Evolutionary conservation across 1,140 invertebrate genomes (phyloP).

Genomic region (Euura saliciscinereae): DNA sequence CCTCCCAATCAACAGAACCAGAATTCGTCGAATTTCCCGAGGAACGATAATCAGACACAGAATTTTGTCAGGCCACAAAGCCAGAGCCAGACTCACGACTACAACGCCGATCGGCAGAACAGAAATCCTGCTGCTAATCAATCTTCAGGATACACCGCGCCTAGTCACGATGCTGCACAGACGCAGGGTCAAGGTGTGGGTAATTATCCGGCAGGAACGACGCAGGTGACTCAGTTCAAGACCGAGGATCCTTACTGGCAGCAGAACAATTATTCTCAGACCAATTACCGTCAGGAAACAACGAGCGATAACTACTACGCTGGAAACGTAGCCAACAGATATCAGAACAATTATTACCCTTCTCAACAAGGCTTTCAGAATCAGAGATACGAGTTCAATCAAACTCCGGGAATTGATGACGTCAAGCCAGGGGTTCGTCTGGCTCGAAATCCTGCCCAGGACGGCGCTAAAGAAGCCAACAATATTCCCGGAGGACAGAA

Average conservation of each 20-base stretch:
- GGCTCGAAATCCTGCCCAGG: conserved; percentile 27
- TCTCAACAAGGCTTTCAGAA: conserved; percentile 50
- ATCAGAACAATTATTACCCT: conserved; percentile 49
- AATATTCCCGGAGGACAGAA: conserved; percentile 25
- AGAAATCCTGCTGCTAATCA: conserved; percentile 32
- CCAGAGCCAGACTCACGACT: conserved; percentile 42
- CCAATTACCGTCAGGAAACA: conserved; percentile 39
- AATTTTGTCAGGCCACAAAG: conserved; percentile 22
- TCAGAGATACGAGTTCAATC: conserved; percentile 41
- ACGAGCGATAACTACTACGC: conserved; percentile 50
- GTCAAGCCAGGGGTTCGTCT: conserved; percentile 30
- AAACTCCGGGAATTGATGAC: conserved; percentile 24
- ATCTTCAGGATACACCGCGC: conserved; percentile 31
- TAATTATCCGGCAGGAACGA: conserved; percentile 35
- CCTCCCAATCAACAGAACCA: conserved; percentile 30
- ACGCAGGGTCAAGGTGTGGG: conserved; percentile 31
- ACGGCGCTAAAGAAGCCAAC: conserved; percentile 35
- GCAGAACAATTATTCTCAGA: conserved; percentile 50
- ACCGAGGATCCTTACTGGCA: conserved; percentile 47
- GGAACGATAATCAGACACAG: conserved; percentile 29
- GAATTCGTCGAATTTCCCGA: conserved; percentile 33
- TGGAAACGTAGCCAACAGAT: conserved; percentile 39
- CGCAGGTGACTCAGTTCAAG: conserved; percentile 36
- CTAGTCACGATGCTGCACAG: conserved; percentile 30
- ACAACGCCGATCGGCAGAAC: conserved; percentile 35